Base-by-base conservation (phyloP, 2,888 invertebrate genomes). In the Chloroclysta siterata region DNA sequence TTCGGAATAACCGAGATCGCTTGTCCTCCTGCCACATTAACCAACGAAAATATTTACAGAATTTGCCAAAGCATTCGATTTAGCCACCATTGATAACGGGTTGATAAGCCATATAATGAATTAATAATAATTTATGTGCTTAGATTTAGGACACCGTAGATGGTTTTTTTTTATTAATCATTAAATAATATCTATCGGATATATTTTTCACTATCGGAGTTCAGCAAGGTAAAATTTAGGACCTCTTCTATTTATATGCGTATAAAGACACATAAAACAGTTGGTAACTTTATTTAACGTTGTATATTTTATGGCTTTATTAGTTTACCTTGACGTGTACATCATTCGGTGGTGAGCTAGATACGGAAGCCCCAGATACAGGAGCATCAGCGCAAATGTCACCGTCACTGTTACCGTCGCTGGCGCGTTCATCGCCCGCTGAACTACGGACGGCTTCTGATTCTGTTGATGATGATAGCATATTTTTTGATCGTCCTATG, bases 1-100 rank as follows among this genome's bases (percentile, higher is more conserved):
- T 95, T 14, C 96, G 89, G 83, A 96, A 96, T 57, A 96, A 84
- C 65, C 95, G 94, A 47, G 95, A 95, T 56, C 95, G 94, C 75
- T 93, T 93, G 76, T 93, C 93, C 72, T 93, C 93, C 90, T 93
- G 41, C 44, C 47, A 46, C 11, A 41, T 42, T 29, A 42, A 15
- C 15, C 10, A 46, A 17, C 7, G 10, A 15, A 44, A 44, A 15
- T 15, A 15, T 44, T 44, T 44, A 22, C 22, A 15, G 44, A 15
- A 7, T 15, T 44, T 44, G 44, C 44, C 15, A 44, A 44, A 44
- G 44, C 44, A 44, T 44, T 44, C 8, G 44, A 44, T 7, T 44
- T 44, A 44, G 44, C 14, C 1, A 6, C 1, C n/a, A 46, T 17
- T 44, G 11, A 17, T 17, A 11, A 0, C 46, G 8, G 15, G 46